Percentiles rank a stretch among this genome's conserved stretches.
Evolutionary conservation across 2,888 invertebrate genomes (phyloP).

Genomic region (Parapristionchus giblindavisi): DNA sequence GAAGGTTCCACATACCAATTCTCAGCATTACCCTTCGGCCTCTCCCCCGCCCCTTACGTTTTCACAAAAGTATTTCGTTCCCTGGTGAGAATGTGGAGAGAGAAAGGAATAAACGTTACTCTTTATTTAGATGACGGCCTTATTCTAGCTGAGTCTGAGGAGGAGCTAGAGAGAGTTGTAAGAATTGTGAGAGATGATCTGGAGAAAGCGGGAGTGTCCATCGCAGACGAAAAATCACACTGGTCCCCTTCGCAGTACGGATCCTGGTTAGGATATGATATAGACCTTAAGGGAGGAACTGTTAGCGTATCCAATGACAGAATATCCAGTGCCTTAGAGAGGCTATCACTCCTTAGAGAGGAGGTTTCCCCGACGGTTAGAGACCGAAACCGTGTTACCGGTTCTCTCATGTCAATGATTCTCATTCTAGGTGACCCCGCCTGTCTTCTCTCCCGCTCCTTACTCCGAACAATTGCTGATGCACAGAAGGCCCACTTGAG

Average conservation of each 20-base stretch:
- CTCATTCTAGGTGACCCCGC: background rate
- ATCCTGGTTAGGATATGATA: background rate
- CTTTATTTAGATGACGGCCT: conserved; percentile 25
- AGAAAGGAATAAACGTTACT: background rate
- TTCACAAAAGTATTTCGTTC: conserved; percentile 5
- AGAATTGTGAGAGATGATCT: background rate
- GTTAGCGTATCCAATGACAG: background rate
- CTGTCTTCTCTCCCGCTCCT: background rate
- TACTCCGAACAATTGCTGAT: background rate
- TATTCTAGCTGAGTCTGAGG: background rate
- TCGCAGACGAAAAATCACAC: background rate
- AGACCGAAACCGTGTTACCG: background rate
- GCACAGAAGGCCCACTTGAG: no score
- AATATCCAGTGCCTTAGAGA: background rate
- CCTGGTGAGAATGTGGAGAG: background rate
- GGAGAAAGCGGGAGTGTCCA: background rate
- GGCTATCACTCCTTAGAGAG: background rate
- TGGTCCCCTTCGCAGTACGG: background rate
- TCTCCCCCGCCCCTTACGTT: conserved; percentile 6
- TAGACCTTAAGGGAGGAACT: background rate
- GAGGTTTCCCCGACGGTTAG: background rate
- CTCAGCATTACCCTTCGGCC: no score
- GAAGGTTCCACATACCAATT: background rate
- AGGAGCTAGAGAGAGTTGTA: background rate
- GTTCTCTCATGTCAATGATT: background rate